Base-by-base conservation (phyloP, 2,888 invertebrate species). In the Drosophila prostipennis region DNA sequence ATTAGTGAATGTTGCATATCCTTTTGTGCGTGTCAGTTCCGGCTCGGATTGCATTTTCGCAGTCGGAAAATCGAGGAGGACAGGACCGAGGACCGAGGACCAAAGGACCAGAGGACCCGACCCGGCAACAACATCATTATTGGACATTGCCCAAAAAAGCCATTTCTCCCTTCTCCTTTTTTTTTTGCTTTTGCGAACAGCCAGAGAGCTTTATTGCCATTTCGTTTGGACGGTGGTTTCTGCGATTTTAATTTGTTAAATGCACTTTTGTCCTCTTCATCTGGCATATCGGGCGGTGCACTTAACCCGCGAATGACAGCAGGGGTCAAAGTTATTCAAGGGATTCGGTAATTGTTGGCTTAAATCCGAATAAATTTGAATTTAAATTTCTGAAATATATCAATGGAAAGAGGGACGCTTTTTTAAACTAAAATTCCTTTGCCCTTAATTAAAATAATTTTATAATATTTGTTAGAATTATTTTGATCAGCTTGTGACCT, bases 21-120 rank as follows among this genome's bases (percentile, higher is more conserved):
- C 87, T 87, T 87, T 85, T 85, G 77, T 85, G 86, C 82, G 82
- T 87, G 82, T 84, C 88, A 86, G 74, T 75, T 86, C 88, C 83
- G 84, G 80, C 75, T 77, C 56, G 78, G 71, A 76, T 81, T 84
- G 74, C 78, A 77, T 55, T 69, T 79, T 54, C 74, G 23, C 82
- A 72, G 46, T 14, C 54, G 36, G 65, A 60, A 49, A 45, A 40
- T 10, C 49, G 55, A 19, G 45, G 60, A 52, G 29, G 57, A 59
- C 34, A 40, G 14, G 19, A 19, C 26, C 26, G 19, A 40, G 14
- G 16, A 19, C 26, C 26, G 16, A 32, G 46, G 46, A 46, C 46
- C 46, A n/a, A 29, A 32, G 14, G 10, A 46, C 46, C 46, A 29
- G 11, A 16, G 46, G 46, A 7, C 11, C 32, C 34, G 26, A 11